Conservation (phyloP, 2,888 invertebrate species). For the Portevinia maculata region DNA sequence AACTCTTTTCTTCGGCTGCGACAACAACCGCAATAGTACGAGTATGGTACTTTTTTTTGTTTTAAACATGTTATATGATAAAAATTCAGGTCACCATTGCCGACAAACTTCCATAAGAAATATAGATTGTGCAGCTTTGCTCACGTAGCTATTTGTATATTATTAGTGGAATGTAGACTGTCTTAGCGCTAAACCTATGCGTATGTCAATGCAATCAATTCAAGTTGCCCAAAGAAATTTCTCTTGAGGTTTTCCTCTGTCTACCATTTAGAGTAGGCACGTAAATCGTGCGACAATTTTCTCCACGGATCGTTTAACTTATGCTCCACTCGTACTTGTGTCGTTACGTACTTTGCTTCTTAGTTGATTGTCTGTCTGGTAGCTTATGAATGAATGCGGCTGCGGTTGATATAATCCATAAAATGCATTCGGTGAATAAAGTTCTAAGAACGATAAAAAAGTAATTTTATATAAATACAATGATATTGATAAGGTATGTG, state of each 20-base stretch:
- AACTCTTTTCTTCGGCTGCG: slow-evolving; percentile 47
- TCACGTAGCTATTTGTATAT: slow-evolving; percentile 55
- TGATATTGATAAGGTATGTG: slow-evolving; percentile 13
- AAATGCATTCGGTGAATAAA: slow-evolving; percentile 23
- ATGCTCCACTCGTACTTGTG: not conserved
- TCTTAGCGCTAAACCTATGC: slow-evolving; percentile 21
- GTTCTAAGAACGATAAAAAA: slow-evolving; percentile 34
- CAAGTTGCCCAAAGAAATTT: slow-evolving; percentile 53
- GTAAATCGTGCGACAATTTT: slow-evolving; percentile 40
- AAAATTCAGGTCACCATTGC: slow-evolving; percentile 71
- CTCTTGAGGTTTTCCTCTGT: slow-evolving; percentile 51
- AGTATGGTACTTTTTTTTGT: slow-evolving; percentile 25
- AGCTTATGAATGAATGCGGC: slow-evolving; percentile 30
- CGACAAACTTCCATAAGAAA: slow-evolving; percentile 45
- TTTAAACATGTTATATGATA: slow-evolving; percentile 67
- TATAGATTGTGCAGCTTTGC: slow-evolving; percentile 64
- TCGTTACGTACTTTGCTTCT: not conserved
- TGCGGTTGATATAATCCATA: not conserved
- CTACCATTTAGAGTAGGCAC: slow-evolving; percentile 35
- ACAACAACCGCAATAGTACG: slow-evolving; percentile 29
- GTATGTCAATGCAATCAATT: slow-evolving; percentile 63
- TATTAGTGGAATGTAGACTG: slow-evolving; percentile 19
- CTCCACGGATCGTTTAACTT: slow-evolving; percentile 26
- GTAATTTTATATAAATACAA: not conserved
- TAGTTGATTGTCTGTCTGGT: slow-evolving; percentile 12